Base-by-base conservation (phyloP, 2,113 vertebrate species). In the Erythrocercus mccallii region DNA sequence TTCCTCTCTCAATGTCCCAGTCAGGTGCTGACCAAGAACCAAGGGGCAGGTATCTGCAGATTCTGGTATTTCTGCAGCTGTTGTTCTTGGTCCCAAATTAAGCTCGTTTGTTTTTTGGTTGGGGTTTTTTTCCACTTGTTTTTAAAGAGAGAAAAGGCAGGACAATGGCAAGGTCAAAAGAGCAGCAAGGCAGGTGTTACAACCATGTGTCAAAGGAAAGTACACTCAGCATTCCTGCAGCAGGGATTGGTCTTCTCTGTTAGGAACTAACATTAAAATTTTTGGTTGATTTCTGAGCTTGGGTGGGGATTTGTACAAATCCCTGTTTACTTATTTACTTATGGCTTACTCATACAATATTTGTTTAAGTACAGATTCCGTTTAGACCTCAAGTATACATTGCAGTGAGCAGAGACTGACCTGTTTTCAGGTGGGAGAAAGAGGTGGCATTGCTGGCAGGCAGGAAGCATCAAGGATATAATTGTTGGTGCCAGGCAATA, bases 151-250 rank as follows among this genome's bases (percentile, higher is more conserved):
- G 45, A 87, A 94, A 89, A 86, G 13, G 30, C 28, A 90, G 62
- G 53, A 93, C 66, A 95, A 93, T 65, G 13, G 47, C 5, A 7
- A 90, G 81, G 94, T 85, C 90, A 93, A 95, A 92, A 90, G 81
- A 85, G 57, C 68, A 92, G 45, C 33, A 61, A 82, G 14, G 57
- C n/a, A 82, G 47, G 18, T 82, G 53, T 81, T 90, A 71, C 3
- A 21, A 71, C 20, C 50, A 2, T 7, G 5, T 53, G 81, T 51
- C 61, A 89, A 89, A 81, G 81, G 70, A 93, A 94, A 93, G 62
- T 19, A 51, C 22, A 44, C 19, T 71, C 27, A 48, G 33, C 11
- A 72, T 64, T 62, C 37, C 71, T 48, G 48, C 65, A 69, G 28
- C 1, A 0, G 5, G 13, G 37, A 6, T 37, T 12, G 68, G 12